A percentile compares a stretch with the other conserved stretches of the same genome.
Evolutionary conservation across 2,797 vertebrate species (phyloP).

Genomic region (Orestias chungarensis): DNA sequence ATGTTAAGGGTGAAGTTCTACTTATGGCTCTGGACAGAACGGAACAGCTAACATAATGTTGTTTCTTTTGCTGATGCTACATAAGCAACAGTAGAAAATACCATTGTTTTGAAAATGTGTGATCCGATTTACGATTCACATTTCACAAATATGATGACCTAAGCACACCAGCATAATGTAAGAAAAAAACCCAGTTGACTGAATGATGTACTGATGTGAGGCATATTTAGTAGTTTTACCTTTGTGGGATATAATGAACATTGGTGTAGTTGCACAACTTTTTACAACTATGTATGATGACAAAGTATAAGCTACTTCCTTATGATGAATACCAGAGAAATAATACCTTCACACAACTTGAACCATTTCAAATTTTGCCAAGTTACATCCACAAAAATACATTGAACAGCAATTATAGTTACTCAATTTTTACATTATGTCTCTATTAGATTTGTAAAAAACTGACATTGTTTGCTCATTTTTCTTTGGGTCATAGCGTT

Average conservation of each 20-base stretch:
- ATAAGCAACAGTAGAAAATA: conserved; percentile 6
- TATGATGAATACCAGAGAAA: background rate
- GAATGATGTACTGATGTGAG: background rate
- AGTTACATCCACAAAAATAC: background rate
- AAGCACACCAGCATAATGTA: background rate
- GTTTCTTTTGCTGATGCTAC: background rate
- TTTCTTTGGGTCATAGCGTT: no score
- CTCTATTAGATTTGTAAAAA: background rate
- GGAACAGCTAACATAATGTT: background rate
- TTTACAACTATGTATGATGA: background rate
- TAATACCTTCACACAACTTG: background rate
- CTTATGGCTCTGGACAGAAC: background rate
- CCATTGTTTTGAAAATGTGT: conserved; percentile 5
- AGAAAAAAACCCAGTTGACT: background rate
- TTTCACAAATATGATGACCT: conserved; percentile 5
- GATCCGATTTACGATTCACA: background rate
- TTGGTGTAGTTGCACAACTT: background rate
- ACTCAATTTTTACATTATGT: background rate
- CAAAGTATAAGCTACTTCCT: background rate
- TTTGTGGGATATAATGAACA: background rate
- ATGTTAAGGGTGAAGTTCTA: background rate
- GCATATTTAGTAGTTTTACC: conserved; percentile 2
- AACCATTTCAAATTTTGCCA: background rate
- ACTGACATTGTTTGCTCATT: background rate
- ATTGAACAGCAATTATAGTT: no score